Evolutionary conservation across 1,140 invertebrate species (phyloP).

Genomic region (Euura lappo): DNA sequence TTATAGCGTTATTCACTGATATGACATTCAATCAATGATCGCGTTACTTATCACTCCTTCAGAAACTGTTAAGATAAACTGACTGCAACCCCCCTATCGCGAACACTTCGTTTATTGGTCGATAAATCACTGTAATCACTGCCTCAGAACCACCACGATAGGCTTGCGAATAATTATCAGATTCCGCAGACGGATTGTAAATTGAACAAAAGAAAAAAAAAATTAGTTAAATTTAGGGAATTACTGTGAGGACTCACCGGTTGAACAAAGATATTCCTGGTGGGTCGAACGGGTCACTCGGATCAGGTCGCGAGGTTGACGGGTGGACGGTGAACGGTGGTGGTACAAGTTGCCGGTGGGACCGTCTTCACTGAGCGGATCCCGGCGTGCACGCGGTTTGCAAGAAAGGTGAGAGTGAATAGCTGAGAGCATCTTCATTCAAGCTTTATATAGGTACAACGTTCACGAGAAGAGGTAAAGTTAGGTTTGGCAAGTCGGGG

Average conservation of each 20-base stretch:
- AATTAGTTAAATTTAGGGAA: too few species aligned
- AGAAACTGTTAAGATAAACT: too few species aligned
- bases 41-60: too few species aligned
- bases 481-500: slow-evolving; percentile 4
- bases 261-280: not conserved
- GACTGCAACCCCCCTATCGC: too few species aligned
- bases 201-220: too few species aligned
- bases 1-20: too few species aligned
- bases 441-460: slow-evolving; percentile 60
- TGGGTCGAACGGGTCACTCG: not conserved
- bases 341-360: slow-evolving; percentile 4
- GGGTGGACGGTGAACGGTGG: not conserved
- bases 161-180: too few species aligned
- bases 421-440: slow-evolving; percentile 61
- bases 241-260: not conserved
- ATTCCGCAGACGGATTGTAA: too few species aligned
- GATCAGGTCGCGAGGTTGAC: not conserved
- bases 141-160: not conserved
- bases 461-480: not conserved
- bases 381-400: slow-evolving; percentile 38
- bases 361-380: slow-evolving; percentile 32
- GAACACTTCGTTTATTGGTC: not conserved
- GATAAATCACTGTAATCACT: not conserved
- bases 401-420: slow-evolving; percentile 58
- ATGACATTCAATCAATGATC: too few species aligned